Percentiles rank a stretch among this genome's conserved stretches.
These are phyloP conservation scores for Diphyllodes magnificus DNA, from an alignment of 2,113 vertebrate species.

Conservation along the genomic window DNA sequence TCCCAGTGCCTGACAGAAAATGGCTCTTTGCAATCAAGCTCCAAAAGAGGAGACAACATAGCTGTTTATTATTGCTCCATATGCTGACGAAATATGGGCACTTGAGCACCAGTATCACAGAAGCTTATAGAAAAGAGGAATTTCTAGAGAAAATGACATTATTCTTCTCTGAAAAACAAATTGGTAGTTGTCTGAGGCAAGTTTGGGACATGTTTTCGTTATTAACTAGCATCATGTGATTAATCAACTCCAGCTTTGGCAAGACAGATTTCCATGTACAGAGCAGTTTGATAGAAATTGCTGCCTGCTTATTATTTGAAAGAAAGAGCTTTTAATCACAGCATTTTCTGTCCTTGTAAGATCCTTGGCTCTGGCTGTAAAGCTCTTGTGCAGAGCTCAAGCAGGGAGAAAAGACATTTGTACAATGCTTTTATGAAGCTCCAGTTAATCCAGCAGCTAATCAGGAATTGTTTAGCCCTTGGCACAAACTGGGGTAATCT, in stretches of 20 bases:
- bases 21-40: constrained; percentile 2
- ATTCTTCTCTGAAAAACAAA: background rate
- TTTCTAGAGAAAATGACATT: background rate
- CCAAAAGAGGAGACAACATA: background rate
- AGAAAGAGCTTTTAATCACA: background rate
- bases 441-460: background rate
- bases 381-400: background rate
- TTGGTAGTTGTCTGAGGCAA: background rate
- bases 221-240: background rate
- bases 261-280: background rate
- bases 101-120: background rate
- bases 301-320: background rate
- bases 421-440: background rate
- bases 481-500: background rate
- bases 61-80: background rate
- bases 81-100: background rate
- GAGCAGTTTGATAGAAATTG: background rate
- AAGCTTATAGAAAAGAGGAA: background rate
- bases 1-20: constrained; percentile 11
- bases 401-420: background rate
- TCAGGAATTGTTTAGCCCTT: background rate
- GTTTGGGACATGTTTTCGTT: background rate
- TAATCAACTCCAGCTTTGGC: background rate
- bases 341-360: background rate
- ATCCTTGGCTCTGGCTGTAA: background rate